Evolutionary conservation across 2,888 invertebrate genomes (phyloP).

Genomic region (Brenthis daphne): DNA sequence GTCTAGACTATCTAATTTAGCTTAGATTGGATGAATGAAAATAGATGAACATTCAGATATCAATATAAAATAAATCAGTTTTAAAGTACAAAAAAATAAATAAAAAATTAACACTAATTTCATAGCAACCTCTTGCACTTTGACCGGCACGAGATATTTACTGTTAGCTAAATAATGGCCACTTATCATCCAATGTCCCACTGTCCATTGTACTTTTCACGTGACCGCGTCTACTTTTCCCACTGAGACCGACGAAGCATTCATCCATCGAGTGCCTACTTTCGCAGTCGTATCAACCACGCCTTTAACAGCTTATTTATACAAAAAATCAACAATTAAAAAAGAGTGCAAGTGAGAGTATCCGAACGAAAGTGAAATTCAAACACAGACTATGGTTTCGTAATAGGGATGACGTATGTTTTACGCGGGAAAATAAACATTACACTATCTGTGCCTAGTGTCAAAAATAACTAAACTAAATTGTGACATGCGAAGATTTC

Average conservation of each 20-base stretch:
- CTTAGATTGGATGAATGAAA: too few relatives aligned
- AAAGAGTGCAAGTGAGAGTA: conserved; percentile 39
- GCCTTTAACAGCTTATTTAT: conserved; percentile 20
- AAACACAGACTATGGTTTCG: conserved; percentile 14
- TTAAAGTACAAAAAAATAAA: background rate
- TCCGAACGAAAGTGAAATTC: conserved; percentile 36
- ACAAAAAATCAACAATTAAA: conserved; percentile 41
- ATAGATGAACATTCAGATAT: too few relatives aligned
- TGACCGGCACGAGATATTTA: conserved; percentile 38
- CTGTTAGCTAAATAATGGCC: conserved; percentile 30
- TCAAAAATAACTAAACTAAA: conserved; percentile 26
- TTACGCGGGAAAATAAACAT: conserved; percentile 29
- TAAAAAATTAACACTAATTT: conserved; percentile 13
- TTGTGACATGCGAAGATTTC: conserved; percentile 54
- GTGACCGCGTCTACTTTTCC: conserved; percentile 53
- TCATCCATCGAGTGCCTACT: conserved; percentile 60
- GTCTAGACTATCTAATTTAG: too few relatives aligned
- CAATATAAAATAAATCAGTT: too few relatives aligned
- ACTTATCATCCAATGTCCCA: conserved; percentile 38
- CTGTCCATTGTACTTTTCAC: conserved; percentile 58
- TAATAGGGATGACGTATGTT: conserved; percentile 27
- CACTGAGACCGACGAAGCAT: conserved; percentile 49
- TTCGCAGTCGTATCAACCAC: conserved; percentile 57
- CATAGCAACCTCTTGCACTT: conserved; percentile 38
- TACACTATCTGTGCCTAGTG: conserved; percentile 30